Conservation (phyloP, 1,140 invertebrate genomes). For the Drosophila busckii region DNA sequence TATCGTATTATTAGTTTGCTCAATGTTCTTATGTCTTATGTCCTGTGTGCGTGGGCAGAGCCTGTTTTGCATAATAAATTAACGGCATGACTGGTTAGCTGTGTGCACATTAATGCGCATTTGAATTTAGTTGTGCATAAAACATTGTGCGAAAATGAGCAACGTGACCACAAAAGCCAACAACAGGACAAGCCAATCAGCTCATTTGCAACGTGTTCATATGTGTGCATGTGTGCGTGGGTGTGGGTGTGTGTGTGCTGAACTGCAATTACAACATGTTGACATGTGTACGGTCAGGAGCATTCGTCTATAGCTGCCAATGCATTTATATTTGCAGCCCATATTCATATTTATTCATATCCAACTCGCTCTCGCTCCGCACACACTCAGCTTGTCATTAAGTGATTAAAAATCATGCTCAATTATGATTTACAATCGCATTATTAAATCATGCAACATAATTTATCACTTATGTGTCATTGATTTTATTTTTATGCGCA, state of each 20-base stretch:
- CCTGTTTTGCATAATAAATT: conserved; percentile 72
- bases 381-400: too few species aligned
- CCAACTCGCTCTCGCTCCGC: too few species aligned
- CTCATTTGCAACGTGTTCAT: neutral
- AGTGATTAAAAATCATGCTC: too few species aligned
- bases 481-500: too few species aligned
- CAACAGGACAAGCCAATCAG: conserved; percentile 3
- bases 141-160: conserved; percentile 72
- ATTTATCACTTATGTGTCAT: too few species aligned
- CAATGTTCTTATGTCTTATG: neutral
- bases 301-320: too few species aligned
- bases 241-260: neutral
- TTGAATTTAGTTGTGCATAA: conserved; percentile 74
- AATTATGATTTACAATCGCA: too few species aligned
- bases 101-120: conserved; percentile 68
- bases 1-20: conserved; percentile 55
- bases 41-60: conserved; percentile 1
- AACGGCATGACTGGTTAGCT: conserved; percentile 52
- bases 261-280: conserved; percentile 18
- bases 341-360: neutral
- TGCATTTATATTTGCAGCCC: neutral
- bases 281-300: conserved; percentile 10
- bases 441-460: too few species aligned
- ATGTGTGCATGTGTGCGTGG: neutral
- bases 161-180: conserved; percentile 47